phyloP scores from a whole-genome alignment of 2,888 invertebrate species.

The Laspeyria flexula region DNA sequence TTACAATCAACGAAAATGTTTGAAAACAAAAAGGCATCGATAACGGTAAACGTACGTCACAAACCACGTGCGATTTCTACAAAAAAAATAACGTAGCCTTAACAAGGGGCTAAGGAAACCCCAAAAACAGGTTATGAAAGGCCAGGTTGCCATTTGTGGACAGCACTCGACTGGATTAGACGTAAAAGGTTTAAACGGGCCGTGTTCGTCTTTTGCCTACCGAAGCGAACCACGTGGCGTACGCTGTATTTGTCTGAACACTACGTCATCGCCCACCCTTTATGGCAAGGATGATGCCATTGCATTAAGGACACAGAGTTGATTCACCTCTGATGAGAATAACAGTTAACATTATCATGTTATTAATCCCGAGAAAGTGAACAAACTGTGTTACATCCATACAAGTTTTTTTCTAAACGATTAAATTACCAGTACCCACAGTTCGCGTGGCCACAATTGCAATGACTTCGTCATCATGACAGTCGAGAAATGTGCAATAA shows the following conservation, averaged over 20 bases:
- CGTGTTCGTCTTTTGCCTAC: conserved; percentile 75
- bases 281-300: conserved; percentile 70
- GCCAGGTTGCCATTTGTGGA: conserved; percentile 82
- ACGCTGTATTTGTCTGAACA: conserved; percentile 71
- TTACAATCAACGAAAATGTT: conserved; percentile 26
- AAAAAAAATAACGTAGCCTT: conserved; percentile 60
- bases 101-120: conserved; percentile 79
- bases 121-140: conserved; percentile 85
- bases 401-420: conserved; percentile 3
- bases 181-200: conserved; percentile 84
- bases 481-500: conserved; percentile 7
- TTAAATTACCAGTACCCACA: conserved; percentile 1
- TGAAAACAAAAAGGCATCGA: conserved; percentile 27
- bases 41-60: conserved; percentile 40
- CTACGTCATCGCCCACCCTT: conserved; percentile 74
- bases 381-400: not conserved
- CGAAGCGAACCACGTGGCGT: conserved; percentile 67
- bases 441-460: conserved; percentile 5
- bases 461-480: conserved; percentile 9
- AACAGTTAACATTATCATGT: conserved; percentile 38
- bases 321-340: conserved; percentile 58
- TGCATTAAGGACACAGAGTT: conserved; percentile 70
- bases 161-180: conserved; percentile 81
- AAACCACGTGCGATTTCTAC: conserved; percentile 56
- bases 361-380: conserved; percentile 21